Evolutionary conservation across 2,113 vertebrate species (phyloP), one percentile per base, ranked within the genome.

Genomic region (Cyphomyrus discorhynchus): DNA sequence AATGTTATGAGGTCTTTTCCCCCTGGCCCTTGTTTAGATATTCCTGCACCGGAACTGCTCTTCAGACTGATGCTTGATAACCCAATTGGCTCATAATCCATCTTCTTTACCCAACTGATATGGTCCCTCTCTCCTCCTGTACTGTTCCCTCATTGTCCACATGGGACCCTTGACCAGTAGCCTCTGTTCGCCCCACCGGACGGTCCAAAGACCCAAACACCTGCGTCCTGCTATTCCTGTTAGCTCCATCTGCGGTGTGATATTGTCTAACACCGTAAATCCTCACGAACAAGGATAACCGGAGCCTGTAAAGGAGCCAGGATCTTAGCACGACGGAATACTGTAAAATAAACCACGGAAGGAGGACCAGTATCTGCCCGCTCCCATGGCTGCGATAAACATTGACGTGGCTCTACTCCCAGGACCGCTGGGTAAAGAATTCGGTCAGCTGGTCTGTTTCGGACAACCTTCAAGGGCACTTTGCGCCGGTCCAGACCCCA

Each of bases 381-480:
- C 1, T 42, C 74, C 74, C 74, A 80, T 24, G 82, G 82, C 21
- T 56, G 49, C 27, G 11, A 53, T 50, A 24, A 53, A 49, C 88
- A 89, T 56, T 39, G 8, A 53, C 3, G 35, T 58, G 52, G 27
- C 35, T 21, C 9, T 15, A n/a, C 49, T 47, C 39, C 82, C 39
- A 45, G 49, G 15, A 50, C 27, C 31, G 11, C 31, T 17, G 47
- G 74, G 74, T 39, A 92, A 93, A 94, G 93, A 90, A 94, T 93
- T 95, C 92, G 92, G 91, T 50, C 92, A 96, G 96, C 96, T 95
- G 95, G 93, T 90, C 94, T 95, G 94, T 96, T 96, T 96, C 96
- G 96, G 19, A 96, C 95, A 96, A 96, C 95, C 95, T 96, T 96
- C 95, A 96, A 96, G 96, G 95, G 96, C 95, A 96, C 96, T 95